phyloP scores from a whole-genome alignment of 1,140 invertebrate genomes.

The Sminthurinus signatus region DNA sequence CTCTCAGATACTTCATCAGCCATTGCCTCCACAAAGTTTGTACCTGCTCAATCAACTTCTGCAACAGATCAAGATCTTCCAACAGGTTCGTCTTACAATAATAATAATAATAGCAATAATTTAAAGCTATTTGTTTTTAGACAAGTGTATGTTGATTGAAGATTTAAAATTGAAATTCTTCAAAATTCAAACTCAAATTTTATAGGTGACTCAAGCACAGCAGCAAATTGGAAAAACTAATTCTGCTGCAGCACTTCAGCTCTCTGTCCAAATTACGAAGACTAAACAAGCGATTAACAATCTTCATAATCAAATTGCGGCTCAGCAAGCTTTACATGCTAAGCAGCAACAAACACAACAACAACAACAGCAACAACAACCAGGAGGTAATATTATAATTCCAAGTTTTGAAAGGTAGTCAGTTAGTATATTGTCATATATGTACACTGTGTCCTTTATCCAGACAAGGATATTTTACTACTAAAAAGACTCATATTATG shows the following conservation, averaged over 20 bases:
- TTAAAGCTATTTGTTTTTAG: no score
- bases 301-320: constrained; percentile 84
- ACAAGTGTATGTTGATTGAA: no score
- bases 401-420: no score
- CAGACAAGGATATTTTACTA: no score
- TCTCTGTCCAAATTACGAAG: constrained; percentile 77
- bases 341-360: constrained; percentile 55
- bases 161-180: no score
- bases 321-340: constrained; percentile 83
- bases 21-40: constrained; percentile 72
- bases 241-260: constrained; percentile 56
- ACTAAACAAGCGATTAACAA: constrained; percentile 88
- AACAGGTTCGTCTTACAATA: no score
- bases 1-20: constrained; percentile 56
- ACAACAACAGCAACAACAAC: constrained; percentile 34
- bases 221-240: constrained; percentile 44
- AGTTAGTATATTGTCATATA: no score
- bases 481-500: no score
- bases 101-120: no score
- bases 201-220: constrained; percentile 54
- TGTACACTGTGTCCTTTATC: no score
- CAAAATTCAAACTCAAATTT: no score
- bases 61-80: constrained; percentile 71
- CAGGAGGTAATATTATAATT: no score
- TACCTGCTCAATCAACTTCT: constrained; percentile 57